Evolutionary conservation across 2,113 vertebrate species (phyloP).

Genomic region (Ovibos moschatus): DNA sequence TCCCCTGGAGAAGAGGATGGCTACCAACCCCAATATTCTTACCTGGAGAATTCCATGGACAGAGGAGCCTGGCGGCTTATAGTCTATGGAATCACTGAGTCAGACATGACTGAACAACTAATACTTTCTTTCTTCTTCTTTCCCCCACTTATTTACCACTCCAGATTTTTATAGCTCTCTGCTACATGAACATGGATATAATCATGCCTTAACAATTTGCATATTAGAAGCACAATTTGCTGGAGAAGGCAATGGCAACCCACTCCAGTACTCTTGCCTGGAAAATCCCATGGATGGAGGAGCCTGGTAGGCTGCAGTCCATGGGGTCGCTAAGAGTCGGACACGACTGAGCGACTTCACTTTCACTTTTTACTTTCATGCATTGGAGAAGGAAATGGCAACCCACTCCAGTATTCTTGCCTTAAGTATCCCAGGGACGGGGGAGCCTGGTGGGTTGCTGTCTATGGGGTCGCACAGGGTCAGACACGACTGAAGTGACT

Average conservation of each 20-base stretch:
- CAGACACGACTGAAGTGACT: background rate
- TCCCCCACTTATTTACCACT: slow-evolving; percentile 19
- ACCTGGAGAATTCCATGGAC: background rate
- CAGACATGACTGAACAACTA: background rate
- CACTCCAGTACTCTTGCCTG: background rate
- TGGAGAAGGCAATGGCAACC: background rate
- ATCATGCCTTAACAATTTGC: slow-evolving; percentile 80
- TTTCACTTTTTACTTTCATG: background rate
- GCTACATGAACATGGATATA: slow-evolving; percentile 78
- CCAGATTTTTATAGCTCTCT: slow-evolving; percentile 78
- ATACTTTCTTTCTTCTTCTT: background rate
- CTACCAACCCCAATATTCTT: background rate
- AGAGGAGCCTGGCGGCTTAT: background rate
- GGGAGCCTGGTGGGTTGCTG: background rate
- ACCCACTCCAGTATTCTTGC: background rate
- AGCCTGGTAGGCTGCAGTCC: background rate
- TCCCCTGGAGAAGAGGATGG: background rate
- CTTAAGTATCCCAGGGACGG: background rate
- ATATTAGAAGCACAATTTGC: slow-evolving; percentile 76
- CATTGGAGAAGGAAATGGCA: background rate
- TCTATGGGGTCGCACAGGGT: fast-evolving
- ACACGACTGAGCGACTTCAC: fast-evolving
- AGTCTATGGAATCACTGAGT: background rate
- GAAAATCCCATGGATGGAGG: fast-evolving
- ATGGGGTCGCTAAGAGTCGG: fast-evolving